A percentile compares a stretch with the other conserved stretches of the same genome.
These are phyloP conservation scores for Eristalis arbustorum DNA, from an alignment of 2,888 invertebrate genomes.

Conservation along the genomic window DNA sequence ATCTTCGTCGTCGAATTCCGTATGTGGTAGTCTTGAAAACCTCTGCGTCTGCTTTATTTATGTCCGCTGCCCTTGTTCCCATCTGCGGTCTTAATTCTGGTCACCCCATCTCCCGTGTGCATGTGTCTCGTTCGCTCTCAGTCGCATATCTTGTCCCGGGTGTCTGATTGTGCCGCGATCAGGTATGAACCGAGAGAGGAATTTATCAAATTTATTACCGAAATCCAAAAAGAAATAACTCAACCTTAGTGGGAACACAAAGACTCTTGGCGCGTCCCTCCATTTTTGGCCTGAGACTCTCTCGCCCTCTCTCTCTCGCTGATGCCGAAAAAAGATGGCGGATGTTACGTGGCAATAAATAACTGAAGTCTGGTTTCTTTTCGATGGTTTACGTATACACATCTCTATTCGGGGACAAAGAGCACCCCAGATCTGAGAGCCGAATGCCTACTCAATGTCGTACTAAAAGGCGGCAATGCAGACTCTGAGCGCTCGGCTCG, in stretches of 20 bases:
- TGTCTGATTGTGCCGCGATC: slow-evolving; percentile 65
- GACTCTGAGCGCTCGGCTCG: slow-evolving; percentile 14
- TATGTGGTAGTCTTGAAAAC: slow-evolving; percentile 36
- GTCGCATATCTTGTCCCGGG: neutral
- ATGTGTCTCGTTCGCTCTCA: neutral
- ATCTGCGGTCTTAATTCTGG: slow-evolving; percentile 49
- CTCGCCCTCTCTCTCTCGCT: slow-evolving; percentile 18
- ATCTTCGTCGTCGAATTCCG: slow-evolving; percentile 53
- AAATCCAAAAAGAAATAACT: slow-evolving; percentile 72
- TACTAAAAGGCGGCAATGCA: slow-evolving; percentile 30
- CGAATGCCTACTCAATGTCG: slow-evolving; percentile 26
- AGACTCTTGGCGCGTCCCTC: slow-evolving; percentile 42
- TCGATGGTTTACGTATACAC: slow-evolving; percentile 33
- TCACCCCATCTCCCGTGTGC: slow-evolving; percentile 31
- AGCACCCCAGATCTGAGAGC: slow-evolving; percentile 40
- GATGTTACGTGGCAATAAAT: slow-evolving; percentile 60
- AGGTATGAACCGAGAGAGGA: slow-evolving; percentile 69
- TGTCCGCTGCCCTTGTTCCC: slow-evolving; percentile 60
- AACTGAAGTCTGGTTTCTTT: slow-evolving; percentile 53
- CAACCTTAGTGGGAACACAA: slow-evolving; percentile 64
- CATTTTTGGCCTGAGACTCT: slow-evolving; percentile 42
- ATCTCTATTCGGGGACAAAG: slow-evolving; percentile 56
- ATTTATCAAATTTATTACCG: slow-evolving; percentile 78
- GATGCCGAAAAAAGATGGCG: slow-evolving; percentile 57
- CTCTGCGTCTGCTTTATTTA: slow-evolving; percentile 52